These are phyloP conservation scores for Labia minor DNA, from an alignment of 2,888 invertebrate genomes.

Conservation along the genomic window DNA sequence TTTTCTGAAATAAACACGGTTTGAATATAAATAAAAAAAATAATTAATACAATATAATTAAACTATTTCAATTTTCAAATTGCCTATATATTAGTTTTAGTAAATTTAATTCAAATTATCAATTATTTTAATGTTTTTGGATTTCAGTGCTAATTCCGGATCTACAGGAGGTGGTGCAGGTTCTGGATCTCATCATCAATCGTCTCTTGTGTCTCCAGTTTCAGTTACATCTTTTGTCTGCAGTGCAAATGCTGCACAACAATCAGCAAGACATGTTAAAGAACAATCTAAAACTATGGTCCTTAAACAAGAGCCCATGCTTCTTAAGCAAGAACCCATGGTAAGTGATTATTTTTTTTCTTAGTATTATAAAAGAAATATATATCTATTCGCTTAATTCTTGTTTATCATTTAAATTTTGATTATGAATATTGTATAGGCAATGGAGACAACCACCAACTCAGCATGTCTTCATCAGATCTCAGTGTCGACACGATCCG, in stretches of 20 bases:
- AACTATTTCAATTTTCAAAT: no score
- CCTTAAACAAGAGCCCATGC: slow-evolving; percentile 52
- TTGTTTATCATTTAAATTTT: no score
- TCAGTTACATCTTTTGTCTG: slow-evolving; percentile 51
- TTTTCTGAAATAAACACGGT: no score
- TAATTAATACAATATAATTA: no score
- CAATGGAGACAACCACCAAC: slow-evolving; percentile 41
- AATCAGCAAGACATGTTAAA: slow-evolving; percentile 31
- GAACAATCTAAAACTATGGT: slow-evolving; percentile 32
- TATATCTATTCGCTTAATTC: no score
- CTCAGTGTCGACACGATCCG: slow-evolving; percentile 3
- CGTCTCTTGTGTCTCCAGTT: slow-evolving; percentile 46
- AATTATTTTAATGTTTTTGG: neutral
- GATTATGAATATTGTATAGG: no score
- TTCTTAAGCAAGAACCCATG: neutral
- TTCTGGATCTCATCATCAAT: slow-evolving; percentile 46
- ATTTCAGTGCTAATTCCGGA: neutral
- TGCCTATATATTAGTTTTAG: no score
- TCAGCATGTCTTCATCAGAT: slow-evolving; percentile 38
- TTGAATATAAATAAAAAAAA: no score
- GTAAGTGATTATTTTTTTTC: no score
- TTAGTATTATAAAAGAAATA: no score
- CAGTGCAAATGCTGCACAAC: slow-evolving; percentile 38
- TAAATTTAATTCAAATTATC: neutral
- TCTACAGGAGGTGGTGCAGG: neutral